Conservation (phyloP, 2,797 vertebrate species). For the Tenualosa ilisha region DNA sequence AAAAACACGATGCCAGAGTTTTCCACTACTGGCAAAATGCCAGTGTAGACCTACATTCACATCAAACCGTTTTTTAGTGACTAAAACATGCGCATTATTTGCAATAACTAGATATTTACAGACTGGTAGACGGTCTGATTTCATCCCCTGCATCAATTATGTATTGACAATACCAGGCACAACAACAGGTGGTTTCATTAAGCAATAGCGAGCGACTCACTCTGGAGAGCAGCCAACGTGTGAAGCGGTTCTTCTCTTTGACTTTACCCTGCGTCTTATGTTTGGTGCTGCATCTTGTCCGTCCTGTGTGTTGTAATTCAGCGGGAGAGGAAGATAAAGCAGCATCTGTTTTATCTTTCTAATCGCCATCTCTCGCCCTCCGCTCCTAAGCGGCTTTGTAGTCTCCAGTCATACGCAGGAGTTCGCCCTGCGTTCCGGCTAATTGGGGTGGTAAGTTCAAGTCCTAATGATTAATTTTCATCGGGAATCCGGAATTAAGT, state of each 20-base stretch:
- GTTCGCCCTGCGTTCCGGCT: too few relatives aligned
- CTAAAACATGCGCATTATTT: not conserved
- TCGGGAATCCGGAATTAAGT: not conserved
- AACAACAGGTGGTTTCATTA: conserved; percentile 6
- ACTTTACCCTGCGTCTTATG: not conserved
- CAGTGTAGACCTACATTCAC: not conserved
- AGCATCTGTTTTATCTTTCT: not conserved
- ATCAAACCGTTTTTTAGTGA: too few relatives aligned
- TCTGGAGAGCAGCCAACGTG: too few relatives aligned
- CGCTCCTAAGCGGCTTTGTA: not conserved
- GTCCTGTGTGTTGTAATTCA: not conserved
- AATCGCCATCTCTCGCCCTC: not conserved
- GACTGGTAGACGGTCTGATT: not conserved
- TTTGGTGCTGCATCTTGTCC: not conserved
- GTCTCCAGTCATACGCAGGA: too few relatives aligned
- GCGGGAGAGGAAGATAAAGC: not conserved
- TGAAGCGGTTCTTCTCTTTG: not conserved
- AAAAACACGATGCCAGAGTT: not conserved
- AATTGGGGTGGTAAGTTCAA: not conserved
- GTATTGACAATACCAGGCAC: not conserved
- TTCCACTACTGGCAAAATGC: not conserved
- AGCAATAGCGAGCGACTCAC: not conserved
- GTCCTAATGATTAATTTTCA: conserved; percentile 10
- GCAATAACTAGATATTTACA: not conserved
- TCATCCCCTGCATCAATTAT: not conserved